These are phyloP conservation scores for Ptilonorhynchus violaceus DNA, from an alignment of 2,113 vertebrate species.

Conservation along the genomic window DNA sequence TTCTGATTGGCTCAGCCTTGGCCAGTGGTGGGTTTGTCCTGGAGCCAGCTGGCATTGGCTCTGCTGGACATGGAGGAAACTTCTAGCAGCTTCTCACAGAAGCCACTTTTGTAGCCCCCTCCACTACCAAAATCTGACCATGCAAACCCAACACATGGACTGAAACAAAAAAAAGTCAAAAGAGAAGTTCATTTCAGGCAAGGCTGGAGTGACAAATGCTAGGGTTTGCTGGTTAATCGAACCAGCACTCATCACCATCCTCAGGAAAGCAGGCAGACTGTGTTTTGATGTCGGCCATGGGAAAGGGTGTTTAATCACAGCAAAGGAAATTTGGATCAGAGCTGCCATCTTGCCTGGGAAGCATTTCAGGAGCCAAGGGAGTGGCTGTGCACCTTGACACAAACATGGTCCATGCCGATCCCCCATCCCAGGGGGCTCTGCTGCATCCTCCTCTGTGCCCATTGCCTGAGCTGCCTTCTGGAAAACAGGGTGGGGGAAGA, in stretches of 20 bases:
- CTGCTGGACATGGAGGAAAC: background rate
- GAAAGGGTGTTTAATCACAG: background rate
- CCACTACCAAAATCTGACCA: background rate
- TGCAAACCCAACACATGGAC: background rate
- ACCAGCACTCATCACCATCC: background rate
- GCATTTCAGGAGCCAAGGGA: background rate
- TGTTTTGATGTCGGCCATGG: background rate
- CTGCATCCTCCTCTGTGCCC: background rate
- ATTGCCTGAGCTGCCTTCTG: background rate
- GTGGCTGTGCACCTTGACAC: background rate
- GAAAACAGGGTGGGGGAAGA: background rate
- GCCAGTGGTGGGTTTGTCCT: background rate
- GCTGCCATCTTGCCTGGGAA: background rate
- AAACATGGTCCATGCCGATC: accelerated
- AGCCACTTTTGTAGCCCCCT: background rate
- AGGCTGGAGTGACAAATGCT: background rate
- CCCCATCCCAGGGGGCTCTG: accelerated
- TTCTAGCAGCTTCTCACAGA: background rate
- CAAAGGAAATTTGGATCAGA: background rate
- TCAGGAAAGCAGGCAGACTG: background rate
- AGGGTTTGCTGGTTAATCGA: background rate
- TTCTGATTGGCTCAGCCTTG: background rate
- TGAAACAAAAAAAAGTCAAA: background rate
- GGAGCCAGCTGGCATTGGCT: background rate
- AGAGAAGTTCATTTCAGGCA: background rate